phyloP scores from a whole-genome alignment of 2,797 vertebrate genomes.

The Miichthys miiuy region DNA sequence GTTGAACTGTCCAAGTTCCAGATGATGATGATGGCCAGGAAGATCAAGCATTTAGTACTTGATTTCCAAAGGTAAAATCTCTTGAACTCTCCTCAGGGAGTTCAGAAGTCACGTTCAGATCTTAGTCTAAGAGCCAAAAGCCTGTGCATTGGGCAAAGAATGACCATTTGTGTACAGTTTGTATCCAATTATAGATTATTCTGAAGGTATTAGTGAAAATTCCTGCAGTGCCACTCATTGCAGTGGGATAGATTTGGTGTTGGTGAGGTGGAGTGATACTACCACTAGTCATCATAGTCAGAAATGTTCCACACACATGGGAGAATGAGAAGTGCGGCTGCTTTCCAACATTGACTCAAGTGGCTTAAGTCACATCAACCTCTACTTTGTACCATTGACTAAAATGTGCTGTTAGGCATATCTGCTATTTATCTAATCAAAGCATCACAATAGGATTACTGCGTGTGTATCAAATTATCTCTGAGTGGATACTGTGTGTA shows the following conservation, averaged over 20 bases:
- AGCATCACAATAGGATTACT: slow-evolving; percentile 23
- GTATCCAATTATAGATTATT: not conserved
- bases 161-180: too few relatives aligned
- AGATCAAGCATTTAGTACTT: not conserved
- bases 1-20: not conserved
- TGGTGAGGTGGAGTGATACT: not conserved
- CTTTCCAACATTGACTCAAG: not conserved
- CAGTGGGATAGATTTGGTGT: not conserved
- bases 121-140: not conserved
- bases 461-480: slow-evolving; percentile 31
- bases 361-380: slow-evolving; percentile 23
- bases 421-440: slow-evolving; percentile 35
- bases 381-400: slow-evolving; percentile 2
- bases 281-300: not conserved
- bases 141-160: not conserved
- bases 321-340: not conserved
- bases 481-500: slow-evolving; percentile 18
- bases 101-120: not conserved
- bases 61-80: not conserved
- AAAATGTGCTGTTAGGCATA: slow-evolving; percentile 25
- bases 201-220: not conserved
- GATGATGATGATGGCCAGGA: not conserved
- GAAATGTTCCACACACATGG: slow-evolving; percentile 1
- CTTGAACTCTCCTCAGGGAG: too few relatives aligned
- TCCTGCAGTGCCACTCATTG: too few relatives aligned